A percentile compares a stretch with the other conserved stretches of the same genome.
These are phyloP conservation scores for Halichoerus grypus DNA, from an alignment of 2,113 vertebrate species.

Conservation along the genomic window DNA sequence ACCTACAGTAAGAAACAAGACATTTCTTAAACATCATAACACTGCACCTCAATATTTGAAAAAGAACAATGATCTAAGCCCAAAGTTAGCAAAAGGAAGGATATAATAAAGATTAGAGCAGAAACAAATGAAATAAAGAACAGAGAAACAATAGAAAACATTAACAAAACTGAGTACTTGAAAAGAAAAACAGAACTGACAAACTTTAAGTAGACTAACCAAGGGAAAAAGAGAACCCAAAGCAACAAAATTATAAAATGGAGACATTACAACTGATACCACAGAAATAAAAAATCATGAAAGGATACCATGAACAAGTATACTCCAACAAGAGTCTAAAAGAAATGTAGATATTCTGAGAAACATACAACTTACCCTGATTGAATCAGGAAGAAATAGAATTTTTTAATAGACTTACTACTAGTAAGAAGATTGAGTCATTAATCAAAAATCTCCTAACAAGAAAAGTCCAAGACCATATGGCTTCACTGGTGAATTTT, in stretches of 20 bases:
- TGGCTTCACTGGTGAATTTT: background rate
- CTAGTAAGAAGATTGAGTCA: background rate
- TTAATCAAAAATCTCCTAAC: background rate
- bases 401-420: background rate
- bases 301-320: background rate
- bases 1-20: background rate
- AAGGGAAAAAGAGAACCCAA: background rate
- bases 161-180: background rate
- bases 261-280: background rate
- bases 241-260: background rate
- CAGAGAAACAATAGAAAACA: background rate
- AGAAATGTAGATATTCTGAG: background rate
- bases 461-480: background rate
- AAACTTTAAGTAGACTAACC: background rate
- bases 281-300: background rate
- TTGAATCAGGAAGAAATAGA: background rate
- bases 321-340: background rate
- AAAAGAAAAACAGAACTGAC: background rate
- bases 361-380: background rate
- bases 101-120: background rate
- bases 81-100: background rate
- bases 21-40: background rate
- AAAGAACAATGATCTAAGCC: background rate
- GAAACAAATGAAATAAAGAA: background rate
- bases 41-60: background rate